Percentiles rank a stretch among this genome's conserved stretches.
These are phyloP conservation scores for Eugnorisma glareosa DNA, from an alignment of 2,888 invertebrate species.

Conservation along the genomic window DNA sequence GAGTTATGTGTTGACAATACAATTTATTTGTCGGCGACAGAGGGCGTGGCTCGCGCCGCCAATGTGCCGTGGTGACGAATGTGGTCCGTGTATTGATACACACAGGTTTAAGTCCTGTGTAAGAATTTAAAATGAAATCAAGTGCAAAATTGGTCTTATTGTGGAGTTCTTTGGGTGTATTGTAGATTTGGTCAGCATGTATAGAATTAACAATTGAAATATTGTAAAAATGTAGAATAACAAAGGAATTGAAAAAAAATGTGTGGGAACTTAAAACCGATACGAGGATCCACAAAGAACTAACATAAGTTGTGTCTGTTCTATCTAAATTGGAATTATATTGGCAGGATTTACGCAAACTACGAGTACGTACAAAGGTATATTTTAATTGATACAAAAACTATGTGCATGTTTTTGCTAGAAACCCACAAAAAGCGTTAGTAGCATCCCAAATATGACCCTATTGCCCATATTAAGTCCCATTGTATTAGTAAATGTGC, in stretches of 20 bases:
- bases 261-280: not conserved
- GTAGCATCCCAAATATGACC: conserved; percentile 33
- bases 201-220: not conserved
- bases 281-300: not conserved
- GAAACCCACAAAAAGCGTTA: conserved; percentile 23
- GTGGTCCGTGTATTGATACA: not conserved
- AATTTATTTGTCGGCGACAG: conserved; percentile 48
- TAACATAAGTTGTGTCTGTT: not conserved
- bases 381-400: not conserved
- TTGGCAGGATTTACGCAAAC: not conserved
- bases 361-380: not conserved
- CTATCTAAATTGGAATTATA: not conserved
- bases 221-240: not conserved
- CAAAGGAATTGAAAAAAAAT: not conserved
- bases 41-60: conserved; percentile 38
- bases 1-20: conserved; percentile 49
- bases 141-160: conserved; percentile 31
- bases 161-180: not conserved
- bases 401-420: not conserved
- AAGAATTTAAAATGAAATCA: not conserved
- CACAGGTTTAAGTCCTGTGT: conserved; percentile 21
- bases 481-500: conserved; percentile 9
- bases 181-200: not conserved
- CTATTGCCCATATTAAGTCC: not conserved
- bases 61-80: conserved; percentile 32